A percentile compares a stretch with the other conserved stretches of the same genome.
Conservation (phyloP, 2,113 vertebrate species). For the Phodopus roborovskii region DNA sequence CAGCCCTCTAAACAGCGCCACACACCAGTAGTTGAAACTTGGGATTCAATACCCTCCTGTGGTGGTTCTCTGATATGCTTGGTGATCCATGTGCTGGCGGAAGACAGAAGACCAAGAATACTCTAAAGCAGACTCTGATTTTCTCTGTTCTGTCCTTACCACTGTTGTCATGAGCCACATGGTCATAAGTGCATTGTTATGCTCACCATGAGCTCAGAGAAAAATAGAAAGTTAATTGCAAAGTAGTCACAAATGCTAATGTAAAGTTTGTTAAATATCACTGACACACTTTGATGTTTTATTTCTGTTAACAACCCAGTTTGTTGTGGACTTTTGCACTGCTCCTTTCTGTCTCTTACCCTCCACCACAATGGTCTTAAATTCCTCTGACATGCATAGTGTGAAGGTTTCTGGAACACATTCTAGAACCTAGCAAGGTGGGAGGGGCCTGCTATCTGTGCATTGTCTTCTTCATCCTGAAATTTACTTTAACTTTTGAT, state of each 20-base stretch:
- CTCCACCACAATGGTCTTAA: neutral
- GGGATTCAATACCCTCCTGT: neutral
- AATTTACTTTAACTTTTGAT: constrained; percentile 26
- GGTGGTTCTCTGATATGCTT: neutral
- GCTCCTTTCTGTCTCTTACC: neutral
- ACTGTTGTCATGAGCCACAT: neutral
- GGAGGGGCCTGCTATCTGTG: neutral
- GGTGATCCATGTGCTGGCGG: neutral
- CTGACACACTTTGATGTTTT: constrained; percentile 28
- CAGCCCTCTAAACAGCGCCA: neutral
- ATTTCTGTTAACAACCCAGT: constrained; percentile 27
- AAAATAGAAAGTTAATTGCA: constrained; percentile 6
- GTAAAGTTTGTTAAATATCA: constrained; percentile 1
- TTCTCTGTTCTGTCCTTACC: neutral
- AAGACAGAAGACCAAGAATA: constrained; percentile 34
- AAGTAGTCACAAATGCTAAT: neutral
- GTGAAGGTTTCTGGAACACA: neutral
- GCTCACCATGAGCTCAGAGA: constrained; percentile 31
- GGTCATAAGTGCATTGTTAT: constrained; percentile 8
- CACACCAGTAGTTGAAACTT: neutral
- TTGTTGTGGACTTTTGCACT: constrained; percentile 20
- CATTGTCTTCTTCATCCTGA: neutral
- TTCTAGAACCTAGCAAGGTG: neutral
- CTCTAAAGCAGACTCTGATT: neutral
- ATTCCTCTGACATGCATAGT: neutral